Base-by-base conservation (phyloP, 2,888 invertebrate species). In the Orthosia gothica region DNA sequence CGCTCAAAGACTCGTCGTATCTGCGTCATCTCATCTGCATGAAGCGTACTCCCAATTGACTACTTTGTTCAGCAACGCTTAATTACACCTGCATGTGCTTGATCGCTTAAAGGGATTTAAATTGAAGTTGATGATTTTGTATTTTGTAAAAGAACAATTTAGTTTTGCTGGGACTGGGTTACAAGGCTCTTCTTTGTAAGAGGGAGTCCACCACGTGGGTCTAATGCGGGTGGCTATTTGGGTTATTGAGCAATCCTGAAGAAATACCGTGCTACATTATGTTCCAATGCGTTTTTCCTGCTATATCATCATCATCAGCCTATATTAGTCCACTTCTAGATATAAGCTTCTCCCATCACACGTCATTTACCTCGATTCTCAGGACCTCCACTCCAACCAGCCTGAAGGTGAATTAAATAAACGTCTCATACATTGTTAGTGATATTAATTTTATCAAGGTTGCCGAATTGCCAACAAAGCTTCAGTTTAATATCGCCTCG, bases 1-100 rank as follows among this genome's bases (percentile, higher is more conserved):
- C 61, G 64, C 80, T 81, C 87, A 83, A 83, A 84, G 79, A 73
- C 84, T 13, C 18, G 63, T 40, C 62, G 62, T 70, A 74, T 77
- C 82, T 71, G 63, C 49, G 26, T 65, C 69, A 58, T 66, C 71
- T 70, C 69, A 86, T 86, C 84, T 82, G 59, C 85, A 86, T 81
- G 66, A 47, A 71, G 77, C 73, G 78, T 45, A 64, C 71, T 79
- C 75, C n/a, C 64, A 54, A 76, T 68, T 26, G 70, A 72, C 74
- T 76, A 74, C 59, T 70, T 84, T 70, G 52, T 50, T 65, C 61
- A 69, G 67, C 59, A 32, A 72, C 68, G 57, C 20, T 74, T 76
- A 65, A 66, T 74, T 76, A 66, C 68, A 79, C 81, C 73, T 75
- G 68, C 70, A 67, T 66, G 54, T 66, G 32, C 45, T 70, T 50